These are phyloP conservation scores for Diabrotica virgifera DNA, from an alignment of 1,140 invertebrate species.

Conservation along the genomic window DNA sequence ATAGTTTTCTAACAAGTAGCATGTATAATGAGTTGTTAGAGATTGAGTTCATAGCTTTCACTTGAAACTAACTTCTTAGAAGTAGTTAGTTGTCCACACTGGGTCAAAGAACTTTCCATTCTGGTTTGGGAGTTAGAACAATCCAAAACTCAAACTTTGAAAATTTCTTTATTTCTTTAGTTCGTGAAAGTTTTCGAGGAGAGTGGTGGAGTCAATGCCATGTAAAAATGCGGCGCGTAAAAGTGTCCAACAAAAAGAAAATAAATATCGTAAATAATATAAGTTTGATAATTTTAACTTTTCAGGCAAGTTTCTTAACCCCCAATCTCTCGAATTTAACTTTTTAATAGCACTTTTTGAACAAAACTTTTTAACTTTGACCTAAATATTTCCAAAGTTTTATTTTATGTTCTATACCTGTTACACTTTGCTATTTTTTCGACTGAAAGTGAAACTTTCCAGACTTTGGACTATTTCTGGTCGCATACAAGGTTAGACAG, in stretches of 20 bases:
- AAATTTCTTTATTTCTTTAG: conserved; percentile 16
- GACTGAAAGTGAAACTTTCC: conserved; percentile 4
- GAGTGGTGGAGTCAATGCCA: conserved; percentile 17
- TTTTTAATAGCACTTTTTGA: conserved; percentile 40
- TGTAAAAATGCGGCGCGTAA: conserved; percentile 15
- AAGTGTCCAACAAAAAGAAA: conserved; percentile 25
- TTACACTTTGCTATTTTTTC: conserved; percentile 20
- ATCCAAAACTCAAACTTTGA: conserved; percentile 13
- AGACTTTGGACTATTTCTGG: background rate
- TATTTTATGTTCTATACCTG: conserved; percentile 30
- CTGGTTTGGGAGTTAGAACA: conserved; percentile 14
- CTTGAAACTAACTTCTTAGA: conserved; percentile 9
- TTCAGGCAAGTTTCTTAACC: conserved; percentile 31
- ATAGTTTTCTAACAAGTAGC: background rate
- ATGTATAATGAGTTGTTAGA: conserved; percentile 2
- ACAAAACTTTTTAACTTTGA: conserved; percentile 38
- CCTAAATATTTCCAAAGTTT: conserved; percentile 33
- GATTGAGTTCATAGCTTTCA: conserved; percentile 11
- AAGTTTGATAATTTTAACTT: conserved; percentile 37
- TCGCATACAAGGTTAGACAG: no score
- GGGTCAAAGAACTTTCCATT: conserved; percentile 15
- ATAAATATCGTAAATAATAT: conserved; percentile 34
- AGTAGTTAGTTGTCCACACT: conserved; percentile 11
- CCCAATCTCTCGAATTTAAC: conserved; percentile 36
- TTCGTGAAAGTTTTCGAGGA: conserved; percentile 11